phyloP scores from a whole-genome alignment of 2,797 vertebrate genomes.

The Helostoma temminkii region DNA sequence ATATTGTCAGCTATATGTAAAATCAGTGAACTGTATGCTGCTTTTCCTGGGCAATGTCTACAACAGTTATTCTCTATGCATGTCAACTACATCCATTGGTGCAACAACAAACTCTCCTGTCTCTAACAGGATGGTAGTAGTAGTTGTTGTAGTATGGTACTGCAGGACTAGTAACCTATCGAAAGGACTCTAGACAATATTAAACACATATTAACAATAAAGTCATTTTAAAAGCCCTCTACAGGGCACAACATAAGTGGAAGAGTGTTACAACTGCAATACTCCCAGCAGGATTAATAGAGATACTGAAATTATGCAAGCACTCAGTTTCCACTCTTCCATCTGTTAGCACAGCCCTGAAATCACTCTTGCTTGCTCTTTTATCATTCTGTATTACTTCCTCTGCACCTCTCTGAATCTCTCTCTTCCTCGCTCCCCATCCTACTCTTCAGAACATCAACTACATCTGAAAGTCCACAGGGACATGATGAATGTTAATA shows the following conservation, averaged over 20 bases:
- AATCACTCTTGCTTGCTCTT: slow-evolving; percentile 43
- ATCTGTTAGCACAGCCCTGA: slow-evolving; percentile 38
- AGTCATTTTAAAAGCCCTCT: slow-evolving; percentile 59
- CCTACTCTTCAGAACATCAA: slow-evolving; percentile 51
- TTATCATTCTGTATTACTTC: slow-evolving; percentile 31
- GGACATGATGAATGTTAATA: slow-evolving; percentile 47
- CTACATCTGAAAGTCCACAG: slow-evolving; percentile 47
- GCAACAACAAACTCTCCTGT: slow-evolving; percentile 35
- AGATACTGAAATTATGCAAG: slow-evolving; percentile 58
- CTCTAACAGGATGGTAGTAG: too few relatives aligned
- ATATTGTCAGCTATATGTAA: slow-evolving; percentile 66
- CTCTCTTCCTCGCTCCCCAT: slow-evolving; percentile 29
- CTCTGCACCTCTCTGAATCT: slow-evolving; percentile 33
- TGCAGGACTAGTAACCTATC: slow-evolving; percentile 41
- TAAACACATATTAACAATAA: slow-evolving; percentile 54
- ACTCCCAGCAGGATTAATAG: slow-evolving; percentile 61
- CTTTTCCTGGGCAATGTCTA: slow-evolving; percentile 46
- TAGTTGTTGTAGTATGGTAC: too few relatives aligned
- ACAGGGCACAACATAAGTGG: slow-evolving; percentile 48
- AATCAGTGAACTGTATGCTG: slow-evolving; percentile 50
- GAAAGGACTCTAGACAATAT: slow-evolving; percentile 45
- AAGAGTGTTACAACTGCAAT: slow-evolving; percentile 48
- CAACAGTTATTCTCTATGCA: slow-evolving; percentile 18
- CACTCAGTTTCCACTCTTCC: slow-evolving; percentile 45
- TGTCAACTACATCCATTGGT: slow-evolving; percentile 39